Evolutionary conservation across 2,888 invertebrate genomes (phyloP).

Genomic region (Seira sanloemensis): DNA sequence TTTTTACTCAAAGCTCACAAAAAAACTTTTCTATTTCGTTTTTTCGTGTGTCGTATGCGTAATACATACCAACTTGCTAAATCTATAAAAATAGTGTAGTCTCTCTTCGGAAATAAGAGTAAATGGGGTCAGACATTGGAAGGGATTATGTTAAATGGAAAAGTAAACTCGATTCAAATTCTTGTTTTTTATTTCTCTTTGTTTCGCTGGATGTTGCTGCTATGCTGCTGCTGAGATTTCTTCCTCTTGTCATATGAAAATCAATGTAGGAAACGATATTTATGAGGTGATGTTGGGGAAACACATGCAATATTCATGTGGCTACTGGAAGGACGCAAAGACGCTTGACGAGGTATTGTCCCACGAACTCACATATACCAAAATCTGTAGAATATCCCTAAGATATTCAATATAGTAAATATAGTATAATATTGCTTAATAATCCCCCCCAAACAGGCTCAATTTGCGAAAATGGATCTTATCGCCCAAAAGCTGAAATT

Average conservation of each 20-base stretch:
- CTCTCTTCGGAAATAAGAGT: not conserved
- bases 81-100: not conserved
- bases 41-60: not conserved
- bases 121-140: slow-evolving; percentile 10
- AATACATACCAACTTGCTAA: not conserved
- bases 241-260: not conserved
- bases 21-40: not conserved
- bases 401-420: too few relatives aligned
- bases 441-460: too few relatives aligned
- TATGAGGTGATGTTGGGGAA: slow-evolving; percentile 66
- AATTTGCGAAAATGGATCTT: slow-evolving; percentile 59
- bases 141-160: not conserved
- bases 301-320: slow-evolving; percentile 69
- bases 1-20: not conserved
- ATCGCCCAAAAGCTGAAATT: slow-evolving; percentile 60
- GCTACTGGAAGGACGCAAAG: slow-evolving; percentile 68
- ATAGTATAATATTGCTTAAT: slow-evolving; percentile 64
- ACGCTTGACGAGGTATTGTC: slow-evolving; percentile 59
- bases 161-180: slow-evolving; percentile 2
- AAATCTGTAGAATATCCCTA: too few relatives aligned
- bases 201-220: slow-evolving; percentile 15
- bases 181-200: slow-evolving; percentile 25
- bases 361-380: not conserved
- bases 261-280: slow-evolving; percentile 66
- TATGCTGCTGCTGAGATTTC: too few relatives aligned